Evolutionary conservation across 2,797 vertebrate genomes (phyloP).

Genomic region (Xiphophorus birchmanni): DNA sequence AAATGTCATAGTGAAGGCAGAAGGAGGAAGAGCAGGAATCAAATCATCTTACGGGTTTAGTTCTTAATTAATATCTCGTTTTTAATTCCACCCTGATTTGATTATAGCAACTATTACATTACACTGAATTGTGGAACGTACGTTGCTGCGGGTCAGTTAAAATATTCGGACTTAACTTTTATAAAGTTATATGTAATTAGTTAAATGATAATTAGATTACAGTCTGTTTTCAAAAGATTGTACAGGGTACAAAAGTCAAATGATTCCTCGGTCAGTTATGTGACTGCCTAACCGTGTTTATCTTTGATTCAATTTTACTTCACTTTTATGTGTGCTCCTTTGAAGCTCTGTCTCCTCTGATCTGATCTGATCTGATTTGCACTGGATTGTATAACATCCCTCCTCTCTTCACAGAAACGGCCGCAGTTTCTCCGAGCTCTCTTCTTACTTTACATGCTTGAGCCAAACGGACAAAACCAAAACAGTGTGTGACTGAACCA

Average conservation of each 20-base stretch:
- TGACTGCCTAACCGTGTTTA: background rate
- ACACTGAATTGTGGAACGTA: background rate
- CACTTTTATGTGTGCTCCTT: constrained; percentile 2
- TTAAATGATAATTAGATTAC: background rate
- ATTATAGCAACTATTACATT: background rate
- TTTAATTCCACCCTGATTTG: background rate
- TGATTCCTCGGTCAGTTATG: background rate
- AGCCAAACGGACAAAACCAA: constrained; percentile 21
- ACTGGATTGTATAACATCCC: constrained; percentile 17
- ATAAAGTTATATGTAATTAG: background rate
- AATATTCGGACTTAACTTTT: background rate
- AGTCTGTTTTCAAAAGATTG: background rate
- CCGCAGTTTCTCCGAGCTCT: background rate
- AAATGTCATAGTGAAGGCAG: background rate
- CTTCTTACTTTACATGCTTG: constrained; percentile 13
- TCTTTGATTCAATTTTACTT: constrained; percentile 5
- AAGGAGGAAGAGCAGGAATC: background rate
- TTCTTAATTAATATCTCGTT: background rate
- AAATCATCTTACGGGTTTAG: background rate
- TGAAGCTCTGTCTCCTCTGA: constrained; percentile 17
- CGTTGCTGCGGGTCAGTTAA: background rate
- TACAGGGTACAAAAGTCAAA: background rate
- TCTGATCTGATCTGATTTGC: constrained; percentile 24
- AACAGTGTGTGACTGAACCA: constrained; percentile 6
- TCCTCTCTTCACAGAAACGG: constrained; percentile 4